phyloP scores from a whole-genome alignment of 2,888 invertebrate genomes.

The Pachydiplax longipennis region DNA sequence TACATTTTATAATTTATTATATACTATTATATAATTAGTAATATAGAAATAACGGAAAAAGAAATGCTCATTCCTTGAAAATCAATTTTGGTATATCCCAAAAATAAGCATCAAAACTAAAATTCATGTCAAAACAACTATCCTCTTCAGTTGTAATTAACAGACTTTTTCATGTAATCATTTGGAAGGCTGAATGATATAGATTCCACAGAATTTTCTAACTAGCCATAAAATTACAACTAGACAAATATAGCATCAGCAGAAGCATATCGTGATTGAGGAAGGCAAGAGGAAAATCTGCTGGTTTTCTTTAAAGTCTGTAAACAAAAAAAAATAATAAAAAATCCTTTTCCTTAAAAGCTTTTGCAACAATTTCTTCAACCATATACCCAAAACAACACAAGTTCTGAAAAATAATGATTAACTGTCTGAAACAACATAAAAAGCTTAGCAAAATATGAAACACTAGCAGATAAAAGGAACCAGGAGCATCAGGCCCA shows the following conservation, averaged over 20 bases:
- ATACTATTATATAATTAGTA: too few species aligned
- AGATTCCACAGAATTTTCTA: conserved; percentile 10
- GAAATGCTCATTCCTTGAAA: too few species aligned
- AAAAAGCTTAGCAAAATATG: background rate
- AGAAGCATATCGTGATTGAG: conserved; percentile 29
- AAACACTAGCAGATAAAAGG: background rate
- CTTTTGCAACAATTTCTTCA: too few species aligned
- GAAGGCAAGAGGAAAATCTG: conserved; percentile 26
- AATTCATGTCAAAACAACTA: too few species aligned
- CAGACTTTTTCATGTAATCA: background rate
- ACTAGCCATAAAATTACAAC: conserved; percentile 3
- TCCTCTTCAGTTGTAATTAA: background rate
- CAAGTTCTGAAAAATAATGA: background rate
- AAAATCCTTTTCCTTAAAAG: too few species aligned
- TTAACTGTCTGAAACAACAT: background rate
- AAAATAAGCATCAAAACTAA: too few species aligned
- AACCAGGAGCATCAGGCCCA: background rate
- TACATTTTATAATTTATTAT: too few species aligned
- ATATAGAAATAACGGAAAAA: too few species aligned
- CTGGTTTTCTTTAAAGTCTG: background rate
- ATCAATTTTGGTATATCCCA: too few species aligned
- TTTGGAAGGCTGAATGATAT: background rate
- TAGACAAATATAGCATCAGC: conserved; percentile 35
- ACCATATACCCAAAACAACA: too few species aligned
- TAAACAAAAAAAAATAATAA: too few species aligned